Conservation (phyloP, 2,888 invertebrate species). For the Acleris holmiana region DNA sequence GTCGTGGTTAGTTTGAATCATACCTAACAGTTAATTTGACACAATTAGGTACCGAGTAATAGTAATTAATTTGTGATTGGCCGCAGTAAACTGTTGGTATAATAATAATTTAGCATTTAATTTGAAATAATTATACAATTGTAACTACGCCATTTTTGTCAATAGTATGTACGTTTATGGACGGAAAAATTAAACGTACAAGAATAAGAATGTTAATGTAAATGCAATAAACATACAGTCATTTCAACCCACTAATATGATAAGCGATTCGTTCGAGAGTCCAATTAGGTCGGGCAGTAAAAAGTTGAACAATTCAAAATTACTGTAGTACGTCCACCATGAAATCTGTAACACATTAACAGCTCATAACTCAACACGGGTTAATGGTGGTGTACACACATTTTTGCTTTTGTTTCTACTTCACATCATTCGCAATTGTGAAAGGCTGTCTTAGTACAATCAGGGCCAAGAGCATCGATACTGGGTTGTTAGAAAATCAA, state of each 20-base stretch:
- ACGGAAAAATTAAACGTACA: background rate
- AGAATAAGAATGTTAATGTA: slow-evolving; percentile 16
- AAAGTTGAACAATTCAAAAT: slow-evolving; percentile 53
- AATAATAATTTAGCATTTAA: slow-evolving; percentile 2
- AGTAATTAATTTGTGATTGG: slow-evolving; percentile 49
- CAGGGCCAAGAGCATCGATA: too few species aligned
- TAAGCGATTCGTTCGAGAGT: slow-evolving; percentile 76
- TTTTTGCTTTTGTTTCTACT: slow-evolving; percentile 38
- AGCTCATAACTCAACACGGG: slow-evolving; percentile 58
- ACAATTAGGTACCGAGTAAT: slow-evolving; percentile 58
- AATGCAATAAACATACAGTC: slow-evolving; percentile 31
- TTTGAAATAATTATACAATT: slow-evolving; percentile 6
- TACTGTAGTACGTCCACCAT: slow-evolving; percentile 56
- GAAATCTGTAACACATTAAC: slow-evolving; percentile 67
- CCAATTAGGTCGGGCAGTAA: slow-evolving; percentile 65
- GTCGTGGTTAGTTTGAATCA: slow-evolving; percentile 38
- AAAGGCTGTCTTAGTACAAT: background rate
- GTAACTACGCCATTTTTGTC: background rate
- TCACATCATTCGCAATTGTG: slow-evolving; percentile 39
- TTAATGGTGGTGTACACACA: background rate
- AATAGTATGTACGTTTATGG: too few species aligned
- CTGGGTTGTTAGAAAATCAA: too few species aligned
- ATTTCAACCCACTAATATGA: slow-evolving; percentile 70
- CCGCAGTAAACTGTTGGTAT: slow-evolving; percentile 38
- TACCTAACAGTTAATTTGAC: slow-evolving; percentile 50